These are phyloP conservation scores for Chaunax sp. DNA, from an alignment of 2,797 vertebrate genomes.

Conservation along the genomic window DNA sequence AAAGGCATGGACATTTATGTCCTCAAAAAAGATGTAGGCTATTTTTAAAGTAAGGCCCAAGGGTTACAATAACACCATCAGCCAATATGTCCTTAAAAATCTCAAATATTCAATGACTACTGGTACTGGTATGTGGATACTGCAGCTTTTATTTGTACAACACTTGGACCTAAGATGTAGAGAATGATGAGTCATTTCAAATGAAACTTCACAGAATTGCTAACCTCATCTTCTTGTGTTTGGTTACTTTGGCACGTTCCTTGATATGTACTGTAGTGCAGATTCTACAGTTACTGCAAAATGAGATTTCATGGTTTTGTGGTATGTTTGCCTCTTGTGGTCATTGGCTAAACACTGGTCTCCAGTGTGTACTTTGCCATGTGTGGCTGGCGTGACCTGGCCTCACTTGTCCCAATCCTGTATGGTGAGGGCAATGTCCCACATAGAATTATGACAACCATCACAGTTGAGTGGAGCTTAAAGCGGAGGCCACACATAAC, in stretches of 20 bases:
- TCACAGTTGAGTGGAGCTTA: background rate
- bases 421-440: background rate
- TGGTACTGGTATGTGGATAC: background rate
- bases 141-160: background rate
- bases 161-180: background rate
- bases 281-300: no score
- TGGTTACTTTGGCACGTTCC: background rate
- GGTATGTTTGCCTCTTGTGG: background rate
- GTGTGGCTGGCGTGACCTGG: no score
- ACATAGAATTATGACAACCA: background rate
- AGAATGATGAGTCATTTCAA: background rate
- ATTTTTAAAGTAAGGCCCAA: no score
- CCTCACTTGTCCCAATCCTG: background rate
- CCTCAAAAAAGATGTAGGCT: no score
- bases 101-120: background rate
- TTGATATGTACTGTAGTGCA: background rate
- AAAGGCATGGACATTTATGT: no score
- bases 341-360: no score
- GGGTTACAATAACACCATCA: background rate
- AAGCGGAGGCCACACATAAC: background rate
- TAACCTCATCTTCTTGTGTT: background rate
- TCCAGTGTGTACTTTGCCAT: no score
- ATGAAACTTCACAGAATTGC: slow-evolving; percentile 7
- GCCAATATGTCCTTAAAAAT: no score
- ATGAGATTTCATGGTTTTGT: background rate